Evolutionary conservation across 2,113 vertebrate species (phyloP), one percentile per base, ranked within the genome.

Genomic region (Callipepla californica): DNA sequence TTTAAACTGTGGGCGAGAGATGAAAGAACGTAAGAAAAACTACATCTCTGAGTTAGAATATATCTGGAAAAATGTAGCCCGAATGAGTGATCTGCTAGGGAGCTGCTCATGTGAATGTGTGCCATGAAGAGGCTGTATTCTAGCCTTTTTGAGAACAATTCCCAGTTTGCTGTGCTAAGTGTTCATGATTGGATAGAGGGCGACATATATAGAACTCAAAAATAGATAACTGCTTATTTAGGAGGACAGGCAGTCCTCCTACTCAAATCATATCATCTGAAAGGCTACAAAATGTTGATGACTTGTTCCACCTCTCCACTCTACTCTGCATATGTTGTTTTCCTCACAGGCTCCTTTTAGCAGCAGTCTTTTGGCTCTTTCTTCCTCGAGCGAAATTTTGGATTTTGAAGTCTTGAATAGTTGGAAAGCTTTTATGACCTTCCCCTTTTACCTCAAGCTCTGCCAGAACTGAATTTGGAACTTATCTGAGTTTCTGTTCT

Each of bases 171-270:
- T 94, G 85, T 88, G 85, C 68, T 91, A 87, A 80, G 65, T 86
- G 68, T 82, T 96, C 65, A 8, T 95, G 95, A 87, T 75, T 95
- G 91, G 87, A 90, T 91, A 80, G 82, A 90, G 61, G 8, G 53
- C 4, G 73, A 96, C 93, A 75, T 86, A 86, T 68, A 93, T 83
- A 92, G 91, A 94, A 93, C 89, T 94, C 92, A 88, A 42, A 96
- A 96, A 91, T 72, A 94, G 94, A 85, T 77, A 88, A 94, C 76
- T 48, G 80, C 93, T 94, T 94, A 94, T 92, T 95, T 92, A 80
- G 92, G 87, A 96, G 81, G 87, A 94, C 94, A 95, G 81, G 87
- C 96, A 95, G 90, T 95, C 89, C 90, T 95, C 93, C 96, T 83
- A 91, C 94, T 94, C 80, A 91, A 95, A 92, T 93, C 87, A 91